Evolutionary conservation across 2,797 vertebrate species (phyloP), one percentile per base, ranked within the genome.

Genomic region (Lepidocolaptes lacrymiger): DNA sequence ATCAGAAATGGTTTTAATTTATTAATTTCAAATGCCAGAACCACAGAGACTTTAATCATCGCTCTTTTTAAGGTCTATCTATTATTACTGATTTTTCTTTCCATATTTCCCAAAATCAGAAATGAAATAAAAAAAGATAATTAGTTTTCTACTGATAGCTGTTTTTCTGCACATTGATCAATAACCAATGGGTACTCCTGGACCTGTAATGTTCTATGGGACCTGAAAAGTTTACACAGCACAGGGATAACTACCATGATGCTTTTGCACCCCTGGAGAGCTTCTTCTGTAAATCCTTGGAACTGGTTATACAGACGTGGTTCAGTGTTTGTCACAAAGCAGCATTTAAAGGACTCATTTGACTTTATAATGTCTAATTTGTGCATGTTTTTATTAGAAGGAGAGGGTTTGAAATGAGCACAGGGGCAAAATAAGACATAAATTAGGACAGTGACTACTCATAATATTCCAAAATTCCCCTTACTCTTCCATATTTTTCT

Each of bases 301-400:
- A 94, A 93, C 66, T 93, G 74, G 44, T 56, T 85, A 39, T 4
- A 20, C 23, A 68, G 71, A 13, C 8, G 0, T 80, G 61, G 54
- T 79, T 96, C 67, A 59, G 14, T 87, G 49, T 95, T 94, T 95
- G 77, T 91, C 91, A 94, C 88, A 92, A 95, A 87, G 61, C 81
- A 89, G 37, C 64, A 66, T 95, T 88, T 95, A 94, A 94, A 95
- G 54, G 56, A 94, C 58, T 80, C 67, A 91, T 96, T 97, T 96
- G 83, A 95, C 90, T 96, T 93, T 74, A 82, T 94, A 96, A 97
- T 96, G 61, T 90, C 63, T 96, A 91, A 91, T 95, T 95, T 95
- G 72, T 91, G 67, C 24, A 77, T 77, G 85, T 83, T 95, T 95
- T 89, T 94, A 87, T 96, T 92, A 91, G 80, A 93, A 80, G 11